phyloP scores from a whole-genome alignment of 2,113 vertebrate genomes.

The Hippoglossus stenolepis region DNA sequence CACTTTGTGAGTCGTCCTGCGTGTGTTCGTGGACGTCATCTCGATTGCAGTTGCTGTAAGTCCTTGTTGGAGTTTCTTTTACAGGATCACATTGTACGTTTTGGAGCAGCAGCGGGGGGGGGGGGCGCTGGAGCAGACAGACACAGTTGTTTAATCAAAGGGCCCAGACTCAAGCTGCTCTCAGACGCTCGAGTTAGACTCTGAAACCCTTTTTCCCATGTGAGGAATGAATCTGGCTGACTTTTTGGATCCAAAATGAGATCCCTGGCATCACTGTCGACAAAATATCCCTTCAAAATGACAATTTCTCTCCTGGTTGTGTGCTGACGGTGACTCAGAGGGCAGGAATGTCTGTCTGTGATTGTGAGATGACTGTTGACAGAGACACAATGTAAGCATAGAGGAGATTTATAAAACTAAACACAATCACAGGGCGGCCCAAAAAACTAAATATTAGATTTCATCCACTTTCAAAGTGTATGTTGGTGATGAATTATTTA shows the following conservation, averaged over 20 bases:
- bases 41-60: neutral
- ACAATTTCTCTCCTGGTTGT: slow-evolving; percentile 20
- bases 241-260: slow-evolving; percentile 54
- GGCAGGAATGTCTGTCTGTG: slow-evolving; percentile 5
- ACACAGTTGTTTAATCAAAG: slow-evolving; percentile 49
- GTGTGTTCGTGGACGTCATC: neutral
- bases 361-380: neutral
- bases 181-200: slow-evolving; percentile 25
- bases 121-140: slow-evolving; percentile 9
- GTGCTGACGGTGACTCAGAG: slow-evolving; percentile 28
- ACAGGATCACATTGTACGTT: neutral
- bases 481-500: too few relatives aligned
- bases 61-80: neutral
- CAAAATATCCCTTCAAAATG: slow-evolving; percentile 35
- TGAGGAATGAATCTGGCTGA: slow-evolving; percentile 36
- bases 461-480: neutral
- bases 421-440: neutral
- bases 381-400: neutral
- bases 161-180: slow-evolving; percentile 28
- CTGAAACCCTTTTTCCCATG: slow-evolving; percentile 31
- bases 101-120: neutral
- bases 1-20: neutral
- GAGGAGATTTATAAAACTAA: neutral
- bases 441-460: neutral
- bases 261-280: slow-evolving; percentile 30